A percentile compares a stretch with the other conserved stretches of the same genome.
phyloP scores from a whole-genome alignment of 2,888 invertebrate species.

The Metellina segmentata region DNA sequence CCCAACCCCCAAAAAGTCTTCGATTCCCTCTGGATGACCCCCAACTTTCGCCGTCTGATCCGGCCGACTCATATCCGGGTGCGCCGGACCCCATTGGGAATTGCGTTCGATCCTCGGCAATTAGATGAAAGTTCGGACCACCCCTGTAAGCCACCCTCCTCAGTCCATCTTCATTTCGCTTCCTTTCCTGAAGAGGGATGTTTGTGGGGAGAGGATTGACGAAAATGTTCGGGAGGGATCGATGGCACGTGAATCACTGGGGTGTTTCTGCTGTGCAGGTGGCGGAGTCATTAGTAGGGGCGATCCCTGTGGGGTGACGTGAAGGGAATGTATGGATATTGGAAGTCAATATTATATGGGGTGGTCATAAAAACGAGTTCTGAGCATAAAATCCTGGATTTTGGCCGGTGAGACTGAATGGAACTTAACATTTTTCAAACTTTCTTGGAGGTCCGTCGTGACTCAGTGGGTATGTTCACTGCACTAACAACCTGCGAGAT shows the following conservation, averaged over 20 bases:
- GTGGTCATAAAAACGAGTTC: neutral
- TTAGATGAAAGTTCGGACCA: constrained; percentile 22
- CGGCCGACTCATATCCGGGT: constrained; percentile 65
- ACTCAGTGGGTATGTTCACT: no score
- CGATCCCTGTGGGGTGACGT: neutral
- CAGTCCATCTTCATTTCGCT: no score
- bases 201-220: no score
- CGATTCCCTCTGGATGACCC: no score
- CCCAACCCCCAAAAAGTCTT: neutral
- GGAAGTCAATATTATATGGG: neutral
- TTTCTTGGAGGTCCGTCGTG: no score
- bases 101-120: constrained; percentile 52
- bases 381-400: neutral
- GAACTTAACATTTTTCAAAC: no score
- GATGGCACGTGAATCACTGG: neutral
- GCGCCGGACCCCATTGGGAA: constrained; percentile 52
- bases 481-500: no score
- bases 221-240: neutral
- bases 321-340: neutral
- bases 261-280: neutral
- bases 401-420: no score
- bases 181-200: no score
- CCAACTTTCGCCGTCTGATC: constrained; percentile 51
- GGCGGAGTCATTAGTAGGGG: neutral
- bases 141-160: neutral